Evolutionary conservation across 2,113 vertebrate species (phyloP).

Genomic region (Naja naja): DNA sequence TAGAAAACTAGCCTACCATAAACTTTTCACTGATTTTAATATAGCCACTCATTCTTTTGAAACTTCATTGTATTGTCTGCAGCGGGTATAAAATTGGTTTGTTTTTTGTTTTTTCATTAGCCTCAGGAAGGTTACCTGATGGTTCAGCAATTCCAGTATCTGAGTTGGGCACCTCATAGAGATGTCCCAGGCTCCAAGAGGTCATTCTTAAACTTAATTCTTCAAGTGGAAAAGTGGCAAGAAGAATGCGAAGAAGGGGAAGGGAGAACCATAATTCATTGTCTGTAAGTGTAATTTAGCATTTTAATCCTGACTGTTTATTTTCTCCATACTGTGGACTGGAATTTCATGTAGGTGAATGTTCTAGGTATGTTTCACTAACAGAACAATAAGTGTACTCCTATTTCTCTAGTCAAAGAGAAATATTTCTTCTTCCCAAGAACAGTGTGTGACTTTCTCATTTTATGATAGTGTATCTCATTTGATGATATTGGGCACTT

Average conservation of each 20-base stretch:
- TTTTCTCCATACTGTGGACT: neutral
- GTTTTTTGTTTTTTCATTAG: slow-evolving; percentile 64
- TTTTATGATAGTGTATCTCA: neutral
- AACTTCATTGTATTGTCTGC: neutral
- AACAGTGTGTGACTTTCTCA: neutral
- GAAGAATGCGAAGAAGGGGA: slow-evolving; percentile 97
- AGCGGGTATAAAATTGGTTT: slow-evolving; percentile 4
- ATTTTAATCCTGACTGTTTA: neutral
- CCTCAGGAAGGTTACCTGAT: slow-evolving; percentile 98
- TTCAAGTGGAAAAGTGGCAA: slow-evolving; percentile 98
- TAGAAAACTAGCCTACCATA: neutral
- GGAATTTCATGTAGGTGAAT: neutral
- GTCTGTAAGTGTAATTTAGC: slow-evolving; percentile 81
- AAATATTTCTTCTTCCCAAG: neutral
- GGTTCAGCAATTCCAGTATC: slow-evolving; percentile 98
- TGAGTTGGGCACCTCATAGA: slow-evolving; percentile 94
- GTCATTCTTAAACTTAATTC: slow-evolving; percentile 95
- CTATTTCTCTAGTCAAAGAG: neutral
- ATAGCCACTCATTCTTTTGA: neutral
- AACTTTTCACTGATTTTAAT: neutral
- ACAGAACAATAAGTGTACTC: neutral
- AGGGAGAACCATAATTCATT: slow-evolving; percentile 94
- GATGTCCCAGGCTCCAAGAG: slow-evolving; percentile 95
- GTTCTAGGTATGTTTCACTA: neutral
- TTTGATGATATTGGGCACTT: neutral